Percentiles rank a stretch among this genome's conserved stretches.
phyloP scores from a whole-genome alignment of 2,113 vertebrate species.

The Xenopus tropicalis region UCB_Xtro_10.0 CM004446.2:8959501-8960000 shows the following conservation, averaged over 20 bases:
- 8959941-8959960: neutral
- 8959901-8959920: neutral
- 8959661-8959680: too few relatives aligned
- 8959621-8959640: too few relatives aligned
- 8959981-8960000: slow-evolving; percentile 1
- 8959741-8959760: neutral
- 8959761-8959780: neutral
- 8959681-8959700: too few relatives aligned
- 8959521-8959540: too few relatives aligned
- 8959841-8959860: neutral
- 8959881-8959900: neutral
- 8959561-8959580: too few relatives aligned
- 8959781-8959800: too few relatives aligned
- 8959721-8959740: neutral
- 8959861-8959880: slow-evolving; percentile 1
- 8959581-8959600: too few relatives aligned
- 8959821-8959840: neutral
- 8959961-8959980: slow-evolving; percentile 3
- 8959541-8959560: too few relatives aligned
- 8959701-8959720: neutral
- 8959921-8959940: slow-evolving; percentile 10
- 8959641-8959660: too few relatives aligned
- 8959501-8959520: too few relatives aligned
- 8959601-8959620: too few relatives aligned
- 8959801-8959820: neutral